A percentile compares a stretch with the other conserved stretches of the same genome.
phyloP scores from a whole-genome alignment of 2,797 vertebrate genomes.

The Calcarius lapponicus region DNA sequence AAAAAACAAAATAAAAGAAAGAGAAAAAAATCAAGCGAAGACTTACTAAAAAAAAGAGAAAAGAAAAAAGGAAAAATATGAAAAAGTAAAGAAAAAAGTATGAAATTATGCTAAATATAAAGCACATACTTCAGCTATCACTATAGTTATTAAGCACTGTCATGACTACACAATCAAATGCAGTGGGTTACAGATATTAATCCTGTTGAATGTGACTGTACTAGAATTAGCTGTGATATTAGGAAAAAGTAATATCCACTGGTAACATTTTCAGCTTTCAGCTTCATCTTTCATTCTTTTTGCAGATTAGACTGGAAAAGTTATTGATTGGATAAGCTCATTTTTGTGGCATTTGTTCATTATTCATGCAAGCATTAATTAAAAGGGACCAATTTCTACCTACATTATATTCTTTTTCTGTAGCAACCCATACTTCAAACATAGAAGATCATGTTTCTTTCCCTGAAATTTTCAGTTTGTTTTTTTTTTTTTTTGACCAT shows the following conservation, averaged over 20 bases:
- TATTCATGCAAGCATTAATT: not conserved
- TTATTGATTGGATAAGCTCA: not conserved
- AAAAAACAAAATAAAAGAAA: not conserved
- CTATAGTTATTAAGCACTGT: not conserved
- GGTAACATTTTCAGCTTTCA: not conserved
- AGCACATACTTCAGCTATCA: not conserved
- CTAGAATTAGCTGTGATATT: not conserved
- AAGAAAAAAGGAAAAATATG: rapidly evolving
- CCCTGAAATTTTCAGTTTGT: not conserved
- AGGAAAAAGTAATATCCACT: not conserved
- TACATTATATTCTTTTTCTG: not conserved
- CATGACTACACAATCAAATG: not conserved
- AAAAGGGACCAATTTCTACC: not conserved
- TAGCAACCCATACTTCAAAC: not conserved
- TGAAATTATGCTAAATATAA: not conserved
- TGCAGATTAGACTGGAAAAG: not conserved
- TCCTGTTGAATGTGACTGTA: not conserved
- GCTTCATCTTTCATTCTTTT: not conserved
- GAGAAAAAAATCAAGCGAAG: not conserved
- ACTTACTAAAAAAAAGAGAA: not conserved
- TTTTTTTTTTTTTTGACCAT: too few relatives aligned
- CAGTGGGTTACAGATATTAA: not conserved
- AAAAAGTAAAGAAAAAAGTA: not conserved
- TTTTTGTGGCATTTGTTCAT: not conserved
- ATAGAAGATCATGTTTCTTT: not conserved